Evolutionary conservation across 2,888 invertebrate genomes (phyloP).

Genomic region (Alloscopus bannaensis): DNA sequence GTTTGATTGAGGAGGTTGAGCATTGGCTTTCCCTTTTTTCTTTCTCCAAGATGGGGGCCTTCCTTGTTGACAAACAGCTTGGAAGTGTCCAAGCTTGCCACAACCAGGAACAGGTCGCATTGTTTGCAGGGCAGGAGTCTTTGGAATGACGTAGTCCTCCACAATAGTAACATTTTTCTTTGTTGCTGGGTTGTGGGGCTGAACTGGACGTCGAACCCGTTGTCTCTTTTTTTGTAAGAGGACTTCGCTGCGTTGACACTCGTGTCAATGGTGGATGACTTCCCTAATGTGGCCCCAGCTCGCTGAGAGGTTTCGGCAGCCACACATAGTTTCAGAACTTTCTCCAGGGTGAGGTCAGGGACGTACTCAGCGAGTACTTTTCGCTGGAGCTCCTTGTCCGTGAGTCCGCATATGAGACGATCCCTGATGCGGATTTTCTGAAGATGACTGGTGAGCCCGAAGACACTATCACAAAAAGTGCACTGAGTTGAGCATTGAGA

Average conservation of each 20-base stretch:
- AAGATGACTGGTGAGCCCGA: not conserved
- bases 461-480: not conserved
- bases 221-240: slow-evolving; percentile 1
- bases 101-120: not conserved
- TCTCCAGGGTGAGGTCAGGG: not conserved
- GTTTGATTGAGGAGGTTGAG: not conserved
- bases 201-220: not conserved
- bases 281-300: not conserved
- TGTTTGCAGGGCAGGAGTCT: not conserved
- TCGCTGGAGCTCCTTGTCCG: slow-evolving; percentile 32
- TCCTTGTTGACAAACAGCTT: not conserved
- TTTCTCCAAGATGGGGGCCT: not conserved
- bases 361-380: slow-evolving; percentile 22
- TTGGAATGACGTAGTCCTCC: not conserved
- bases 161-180: not conserved
- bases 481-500: not conserved
- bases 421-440: slow-evolving; percentile 32
- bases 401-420: slow-evolving; percentile 36
- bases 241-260: not conserved
- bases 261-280: not conserved
- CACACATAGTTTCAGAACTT: slow-evolving; percentile 11
- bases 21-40: not conserved
- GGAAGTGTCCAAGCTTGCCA: not conserved
- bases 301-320: slow-evolving; percentile 12
- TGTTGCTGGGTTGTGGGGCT: not conserved